These are phyloP conservation scores for Sthenelais limicola DNA, from an alignment of 2,888 invertebrate genomes.

Conservation along the genomic window DNA sequence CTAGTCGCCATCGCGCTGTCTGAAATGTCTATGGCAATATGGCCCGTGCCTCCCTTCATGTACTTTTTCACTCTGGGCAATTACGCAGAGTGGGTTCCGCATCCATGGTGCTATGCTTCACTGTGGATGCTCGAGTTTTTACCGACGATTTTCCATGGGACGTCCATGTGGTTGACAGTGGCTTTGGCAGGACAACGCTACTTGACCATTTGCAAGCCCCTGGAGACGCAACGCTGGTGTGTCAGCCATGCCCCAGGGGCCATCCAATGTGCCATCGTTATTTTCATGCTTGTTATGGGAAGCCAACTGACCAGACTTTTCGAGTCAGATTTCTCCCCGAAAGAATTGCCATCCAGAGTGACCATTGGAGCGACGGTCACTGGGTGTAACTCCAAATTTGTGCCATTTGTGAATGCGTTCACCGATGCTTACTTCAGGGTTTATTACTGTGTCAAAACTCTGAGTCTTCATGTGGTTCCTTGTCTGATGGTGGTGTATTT, in stretches of 20 bases:
- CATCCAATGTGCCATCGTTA: conserved; percentile 11
- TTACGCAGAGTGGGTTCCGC: conserved; percentile 11
- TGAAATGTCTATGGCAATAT: conserved; percentile 27
- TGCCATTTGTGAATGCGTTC: conserved; percentile 20
- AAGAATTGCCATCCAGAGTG: neutral
- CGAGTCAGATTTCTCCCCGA: conserved; percentile 16
- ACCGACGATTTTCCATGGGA: conserved; percentile 25
- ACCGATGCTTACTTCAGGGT: conserved; percentile 26
- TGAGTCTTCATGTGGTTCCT: conserved; percentile 1
- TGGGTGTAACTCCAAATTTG: conserved; percentile 6
- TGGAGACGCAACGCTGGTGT: conserved; percentile 31
- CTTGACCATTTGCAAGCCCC: conserved; percentile 10
- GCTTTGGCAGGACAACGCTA: conserved; percentile 25
- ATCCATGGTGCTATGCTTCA: conserved; percentile 28
- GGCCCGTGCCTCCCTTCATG: conserved; percentile 22
- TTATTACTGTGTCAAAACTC: conserved; percentile 20
- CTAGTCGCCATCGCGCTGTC: conserved; percentile 13
- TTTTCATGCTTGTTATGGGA: conserved; percentile 6
- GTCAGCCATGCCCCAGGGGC: conserved; percentile 8
- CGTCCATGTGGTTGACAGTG: conserved; percentile 24
- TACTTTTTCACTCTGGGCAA: conserved; percentile 18
- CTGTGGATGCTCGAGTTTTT: conserved; percentile 29
- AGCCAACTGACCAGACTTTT: conserved; percentile 10
- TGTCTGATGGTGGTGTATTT: conserved; percentile 3
- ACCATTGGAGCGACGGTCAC: neutral